phyloP scores from a whole-genome alignment of 2,888 invertebrate genomes.

The Drepana falcataria region DNA sequence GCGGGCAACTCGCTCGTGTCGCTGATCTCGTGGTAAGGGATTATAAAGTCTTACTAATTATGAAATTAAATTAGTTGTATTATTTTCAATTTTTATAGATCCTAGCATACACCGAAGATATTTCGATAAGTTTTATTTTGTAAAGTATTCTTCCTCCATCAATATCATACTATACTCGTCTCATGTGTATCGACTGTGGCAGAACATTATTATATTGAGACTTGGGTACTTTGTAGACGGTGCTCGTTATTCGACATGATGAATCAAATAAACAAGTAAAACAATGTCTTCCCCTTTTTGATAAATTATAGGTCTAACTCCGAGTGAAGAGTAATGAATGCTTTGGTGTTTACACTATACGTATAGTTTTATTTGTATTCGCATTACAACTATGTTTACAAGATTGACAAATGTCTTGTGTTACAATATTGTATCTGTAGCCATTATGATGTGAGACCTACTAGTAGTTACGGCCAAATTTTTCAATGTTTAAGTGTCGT shows the following conservation, averaged over 20 bases:
- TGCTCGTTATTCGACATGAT: constrained; percentile 40
- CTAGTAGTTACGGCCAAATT: constrained; percentile 63
- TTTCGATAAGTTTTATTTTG: constrained; percentile 79
- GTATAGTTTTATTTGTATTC: neutral
- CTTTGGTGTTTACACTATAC: neutral
- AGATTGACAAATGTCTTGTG: neutral
- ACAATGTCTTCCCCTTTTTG: constrained; percentile 66
- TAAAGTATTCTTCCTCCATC: constrained; percentile 77
- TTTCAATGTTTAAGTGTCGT: constrained; percentile 68
- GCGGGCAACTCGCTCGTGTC: constrained; percentile 66
- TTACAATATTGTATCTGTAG: constrained; percentile 26
- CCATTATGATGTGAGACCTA: constrained; percentile 63
- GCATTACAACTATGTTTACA: neutral
- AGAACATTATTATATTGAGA: constrained; percentile 31
- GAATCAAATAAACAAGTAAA: constrained; percentile 29
- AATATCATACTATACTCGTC: constrained; percentile 60
- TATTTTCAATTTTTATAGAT: constrained; percentile 79
- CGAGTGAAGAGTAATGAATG: constrained; percentile 15
- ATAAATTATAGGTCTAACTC: constrained; percentile 43
- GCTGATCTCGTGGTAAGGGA: constrained; percentile 79
- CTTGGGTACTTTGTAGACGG: constrained; percentile 37
- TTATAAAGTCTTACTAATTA: constrained; percentile 77
- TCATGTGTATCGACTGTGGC: constrained; percentile 41
- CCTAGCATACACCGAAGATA: constrained; percentile 80
- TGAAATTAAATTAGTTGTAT: constrained; percentile 78